Percentiles rank a stretch among this genome's conserved stretches.
phyloP scores from a whole-genome alignment of 2,797 vertebrate genomes.

The Silurus aristotelis region DNA sequence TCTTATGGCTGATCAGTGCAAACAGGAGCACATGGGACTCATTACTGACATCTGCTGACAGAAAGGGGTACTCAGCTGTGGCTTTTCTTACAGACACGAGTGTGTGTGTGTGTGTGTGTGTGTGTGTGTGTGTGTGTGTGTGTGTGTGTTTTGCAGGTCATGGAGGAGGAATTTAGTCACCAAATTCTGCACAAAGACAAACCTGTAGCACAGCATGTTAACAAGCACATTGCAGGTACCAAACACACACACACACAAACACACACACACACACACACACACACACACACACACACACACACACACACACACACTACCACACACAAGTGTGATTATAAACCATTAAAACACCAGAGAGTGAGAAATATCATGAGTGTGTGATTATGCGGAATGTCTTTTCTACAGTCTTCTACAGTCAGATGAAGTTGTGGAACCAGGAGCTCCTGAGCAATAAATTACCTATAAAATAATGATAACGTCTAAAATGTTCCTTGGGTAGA shows the following conservation, averaged over 20 bases:
- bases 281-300: no score
- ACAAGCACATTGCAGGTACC: conserved; percentile 4
- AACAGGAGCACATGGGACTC: neutral
- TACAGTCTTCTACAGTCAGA: no score
- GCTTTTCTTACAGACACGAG: neutral
- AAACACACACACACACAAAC: neutral
- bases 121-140: conserved; percentile 5
- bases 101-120: neutral
- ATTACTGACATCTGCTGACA: neutral
- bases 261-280: no score
- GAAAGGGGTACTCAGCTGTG: neutral
- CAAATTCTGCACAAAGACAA: conserved; percentile 54
- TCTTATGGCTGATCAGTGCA: no score
- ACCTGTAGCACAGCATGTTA: conserved; percentile 33
- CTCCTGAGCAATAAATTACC: no score
- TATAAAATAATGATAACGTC: no score
- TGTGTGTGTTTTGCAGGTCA: conserved; percentile 58
- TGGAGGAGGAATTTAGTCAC: conserved; percentile 73
- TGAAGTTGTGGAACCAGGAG: no score
- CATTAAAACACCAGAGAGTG: no score
- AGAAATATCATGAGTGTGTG: no score
- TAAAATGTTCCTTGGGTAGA: neutral
- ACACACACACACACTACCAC: no score
- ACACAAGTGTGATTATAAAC: no score
- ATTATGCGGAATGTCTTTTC: no score